Evolutionary conservation across 2,797 vertebrate species (phyloP).

Genomic region (Champsocephalus esox): DNA sequence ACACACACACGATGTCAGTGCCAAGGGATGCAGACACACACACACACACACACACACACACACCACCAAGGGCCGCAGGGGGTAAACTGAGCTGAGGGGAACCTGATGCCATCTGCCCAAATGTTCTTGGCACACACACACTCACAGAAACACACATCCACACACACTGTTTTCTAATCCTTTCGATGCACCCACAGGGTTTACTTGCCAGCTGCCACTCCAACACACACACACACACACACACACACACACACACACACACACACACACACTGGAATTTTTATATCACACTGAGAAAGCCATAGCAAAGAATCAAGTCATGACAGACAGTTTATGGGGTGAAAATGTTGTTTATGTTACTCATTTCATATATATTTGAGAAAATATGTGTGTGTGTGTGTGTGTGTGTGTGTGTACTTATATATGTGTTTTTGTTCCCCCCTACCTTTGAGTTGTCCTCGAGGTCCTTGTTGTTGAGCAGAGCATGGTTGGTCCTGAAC

Average conservation of each 20-base stretch:
- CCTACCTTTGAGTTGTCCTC: constrained; percentile 92
- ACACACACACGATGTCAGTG: constrained; percentile 36
- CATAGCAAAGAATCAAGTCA: constrained; percentile 5
- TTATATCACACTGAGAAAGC: constrained; percentile 22
- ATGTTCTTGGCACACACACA: constrained; percentile 50
- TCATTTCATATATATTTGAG: neutral
- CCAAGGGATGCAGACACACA: constrained; percentile 14
- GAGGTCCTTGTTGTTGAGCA: constrained; percentile 95
- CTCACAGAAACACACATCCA: constrained; percentile 12
- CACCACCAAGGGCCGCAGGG: constrained; percentile 50
- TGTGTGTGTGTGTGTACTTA: neutral
- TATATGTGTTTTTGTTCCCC: neutral
- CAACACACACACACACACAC: constrained; percentile 6
- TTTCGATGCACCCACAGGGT: constrained; percentile 62
- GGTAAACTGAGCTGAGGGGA: constrained; percentile 69
- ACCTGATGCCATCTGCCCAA: constrained; percentile 76
- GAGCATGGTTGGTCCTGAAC: constrained; percentile 97
- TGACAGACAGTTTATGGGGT: neutral
- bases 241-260: neutral
- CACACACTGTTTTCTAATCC: constrained; percentile 52
- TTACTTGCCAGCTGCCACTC: constrained; percentile 64
- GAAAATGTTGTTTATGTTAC: neutral
- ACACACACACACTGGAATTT: constrained; percentile 11
- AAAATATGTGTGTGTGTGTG: too few species aligned
- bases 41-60: constrained; percentile 12